Base-by-base conservation (phyloP, 2,888 invertebrate genomes). In the Spialia ferax region DNA sequence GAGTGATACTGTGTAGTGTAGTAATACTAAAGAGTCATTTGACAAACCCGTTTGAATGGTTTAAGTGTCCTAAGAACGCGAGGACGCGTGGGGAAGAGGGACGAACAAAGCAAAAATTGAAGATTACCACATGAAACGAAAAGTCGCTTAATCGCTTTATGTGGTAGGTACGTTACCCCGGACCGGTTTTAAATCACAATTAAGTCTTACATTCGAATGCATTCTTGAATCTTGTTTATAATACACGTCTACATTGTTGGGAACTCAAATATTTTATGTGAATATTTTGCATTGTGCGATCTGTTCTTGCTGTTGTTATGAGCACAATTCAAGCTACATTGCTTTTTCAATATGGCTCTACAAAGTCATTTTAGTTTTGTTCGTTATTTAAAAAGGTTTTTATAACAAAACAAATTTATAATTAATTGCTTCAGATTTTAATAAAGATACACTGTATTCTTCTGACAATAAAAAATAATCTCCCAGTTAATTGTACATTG, bases 61-160 rank as follows among this genome's bases (percentile, higher is more conserved):
- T n/a, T 8, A 1, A 42, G 15, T 3, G 5, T 13, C 38, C 38
- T 38, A 29, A 50, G 22, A 22, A 60, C 87, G 83, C 83, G 78
- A 78, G 80, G 79, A 82, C 87, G 83, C 82, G 80, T 81, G 79
- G 83, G 82, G 82, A 81, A 83, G 81, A 83, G 82, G 79, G 80
- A 70, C 69, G 71, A 85, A 86, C 83, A 82, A 79, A 80, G 81
- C 76, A 81, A 82, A 82, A 82, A 81, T 81, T 80, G 76, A 76
- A 74, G 73, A 77, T 76, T 77, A 79, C 78, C 78, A 71, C 67
- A 71, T 67, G 70, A 67, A 71, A 79, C 77, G 79, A 77, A 54
- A 78, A 77, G 77, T 74, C 75, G 75, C 76, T 78, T 84, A 85
- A 83, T 83, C 82, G 80, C 78, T 81, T 80, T 78, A 78, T 75